phyloP scores from a whole-genome alignment of 2,113 vertebrate species.

The Mirza zaza region DNA sequence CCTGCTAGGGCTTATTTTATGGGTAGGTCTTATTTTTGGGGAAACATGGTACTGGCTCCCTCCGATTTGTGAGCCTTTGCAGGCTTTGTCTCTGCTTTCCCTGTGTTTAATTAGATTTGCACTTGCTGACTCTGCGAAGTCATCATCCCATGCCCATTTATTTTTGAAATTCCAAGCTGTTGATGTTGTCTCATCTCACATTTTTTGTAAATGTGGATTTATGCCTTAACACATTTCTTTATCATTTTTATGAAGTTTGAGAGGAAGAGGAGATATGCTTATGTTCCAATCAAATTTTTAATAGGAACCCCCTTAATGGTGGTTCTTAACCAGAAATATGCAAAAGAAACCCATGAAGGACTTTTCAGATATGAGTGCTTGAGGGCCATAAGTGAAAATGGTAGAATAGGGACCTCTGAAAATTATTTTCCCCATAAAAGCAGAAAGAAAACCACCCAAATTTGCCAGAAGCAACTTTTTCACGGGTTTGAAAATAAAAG shows the following conservation, averaged over 20 bases:
- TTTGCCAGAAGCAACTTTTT: background rate
- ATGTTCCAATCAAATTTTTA: background rate
- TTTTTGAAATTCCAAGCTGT: background rate
- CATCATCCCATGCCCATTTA: background rate
- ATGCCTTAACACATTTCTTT: background rate
- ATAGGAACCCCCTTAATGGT: background rate
- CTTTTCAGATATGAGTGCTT: background rate
- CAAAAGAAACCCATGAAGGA: background rate
- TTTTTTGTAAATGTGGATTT: background rate
- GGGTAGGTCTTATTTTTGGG: too few relatives aligned
- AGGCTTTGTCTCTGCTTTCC: background rate
- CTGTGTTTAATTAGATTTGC: background rate
- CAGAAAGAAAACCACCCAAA: background rate
- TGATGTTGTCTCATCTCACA: background rate
- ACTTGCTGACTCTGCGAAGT: background rate
- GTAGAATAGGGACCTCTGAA: background rate
- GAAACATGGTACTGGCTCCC: background rate
- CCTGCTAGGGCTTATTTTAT: too few relatives aligned
- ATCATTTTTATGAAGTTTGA: background rate
- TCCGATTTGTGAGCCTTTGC: background rate
- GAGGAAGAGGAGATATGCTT: background rate
- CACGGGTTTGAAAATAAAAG: background rate
- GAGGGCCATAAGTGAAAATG: background rate
- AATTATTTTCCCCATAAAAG: background rate
- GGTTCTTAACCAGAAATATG: background rate